Conservation (phyloP, 2,888 invertebrate species). For the Oscheius sp. region DNA sequence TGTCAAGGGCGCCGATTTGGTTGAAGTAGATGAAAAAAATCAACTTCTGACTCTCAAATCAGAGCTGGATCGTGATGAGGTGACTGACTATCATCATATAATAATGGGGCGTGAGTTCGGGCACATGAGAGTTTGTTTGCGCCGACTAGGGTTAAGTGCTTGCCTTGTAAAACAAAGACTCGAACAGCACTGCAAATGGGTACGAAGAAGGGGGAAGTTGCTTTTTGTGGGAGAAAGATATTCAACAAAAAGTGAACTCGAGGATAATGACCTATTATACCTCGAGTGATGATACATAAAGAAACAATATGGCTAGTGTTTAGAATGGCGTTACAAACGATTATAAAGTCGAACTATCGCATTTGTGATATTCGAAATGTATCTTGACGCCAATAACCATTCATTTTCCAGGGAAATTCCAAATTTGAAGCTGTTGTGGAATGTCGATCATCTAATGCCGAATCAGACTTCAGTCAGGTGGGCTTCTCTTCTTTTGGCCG, state of each 20-base stretch:
- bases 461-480: constrained; percentile 58
- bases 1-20: constrained; percentile 59
- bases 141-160: constrained; percentile 39
- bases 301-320: too few species aligned
- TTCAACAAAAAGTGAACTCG: too few species aligned
- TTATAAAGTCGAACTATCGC: too few species aligned
- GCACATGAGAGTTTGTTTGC: constrained; percentile 25
- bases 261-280: too few species aligned
- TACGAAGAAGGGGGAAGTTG: neutral
- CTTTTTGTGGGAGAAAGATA: neutral
- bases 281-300: too few species aligned
- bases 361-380: too few species aligned
- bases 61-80: constrained; percentile 64
- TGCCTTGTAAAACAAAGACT: constrained; percentile 53
- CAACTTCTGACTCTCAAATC: constrained; percentile 58
- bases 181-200: neutral
- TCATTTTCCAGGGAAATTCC: constrained; percentile 49
- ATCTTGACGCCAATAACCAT: neutral
- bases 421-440: constrained; percentile 59
- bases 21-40: constrained; percentile 51
- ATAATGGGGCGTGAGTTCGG: constrained; percentile 22
- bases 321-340: too few species aligned
- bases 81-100: constrained; percentile 36
- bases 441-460: constrained; percentile 50
- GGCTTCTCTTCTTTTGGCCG: neutral